These are phyloP conservation scores for Anniella stebbinsi DNA, from an alignment of 2,797 vertebrate genomes.

Conservation along the genomic window DNA sequence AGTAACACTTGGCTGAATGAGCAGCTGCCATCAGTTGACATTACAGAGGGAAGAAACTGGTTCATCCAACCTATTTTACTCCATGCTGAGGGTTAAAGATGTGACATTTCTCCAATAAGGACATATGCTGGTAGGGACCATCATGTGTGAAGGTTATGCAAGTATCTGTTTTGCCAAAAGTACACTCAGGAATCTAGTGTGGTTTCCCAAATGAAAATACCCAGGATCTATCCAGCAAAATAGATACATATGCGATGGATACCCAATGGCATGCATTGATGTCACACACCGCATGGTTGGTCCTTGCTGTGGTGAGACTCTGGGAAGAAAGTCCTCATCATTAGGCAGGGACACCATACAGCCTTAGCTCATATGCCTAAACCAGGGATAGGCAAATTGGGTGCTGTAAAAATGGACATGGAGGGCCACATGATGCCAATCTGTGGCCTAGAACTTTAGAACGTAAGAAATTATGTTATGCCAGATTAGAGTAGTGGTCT, in stretches of 20 bases:
- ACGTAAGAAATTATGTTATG: neutral
- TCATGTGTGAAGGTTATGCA: neutral
- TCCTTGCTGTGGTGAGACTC: neutral
- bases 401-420: no score
- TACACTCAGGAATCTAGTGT: neutral
- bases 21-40: neutral
- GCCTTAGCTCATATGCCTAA: neutral
- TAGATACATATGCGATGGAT: neutral
- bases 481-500: neutral
- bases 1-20: conserved; percentile 22
- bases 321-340: neutral
- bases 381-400: neutral
- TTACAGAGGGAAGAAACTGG: neutral
- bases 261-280: neutral
- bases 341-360: neutral
- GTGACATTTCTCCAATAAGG: neutral
- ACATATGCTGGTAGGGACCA: neutral
- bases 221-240: neutral
- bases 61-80: neutral
- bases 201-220: neutral
- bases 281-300: neutral
- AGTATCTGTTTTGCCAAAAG: neutral
- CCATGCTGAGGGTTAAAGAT: neutral
- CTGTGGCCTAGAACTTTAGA: neutral
- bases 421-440: no score